Percentiles rank a stretch among this genome's conserved stretches.
These are phyloP conservation scores for Drosophila parabipectinata DNA, from an alignment of 1,140 invertebrate species.

Conservation along the genomic window DNA sequence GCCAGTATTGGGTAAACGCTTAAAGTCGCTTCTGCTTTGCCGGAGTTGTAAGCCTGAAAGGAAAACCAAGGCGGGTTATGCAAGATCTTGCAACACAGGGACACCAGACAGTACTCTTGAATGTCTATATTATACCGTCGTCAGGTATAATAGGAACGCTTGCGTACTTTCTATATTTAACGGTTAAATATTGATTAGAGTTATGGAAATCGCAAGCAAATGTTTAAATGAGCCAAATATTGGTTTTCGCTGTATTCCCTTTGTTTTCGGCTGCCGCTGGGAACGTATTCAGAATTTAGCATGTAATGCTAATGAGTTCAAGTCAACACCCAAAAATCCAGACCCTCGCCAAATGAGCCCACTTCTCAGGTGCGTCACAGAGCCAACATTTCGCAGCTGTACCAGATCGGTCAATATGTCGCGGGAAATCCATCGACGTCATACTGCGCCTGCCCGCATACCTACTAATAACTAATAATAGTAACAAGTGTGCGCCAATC, in stretches of 20 bases:
- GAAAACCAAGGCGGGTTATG: not conserved
- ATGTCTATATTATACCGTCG: not conserved
- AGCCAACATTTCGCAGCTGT: slow-evolving; percentile 51
- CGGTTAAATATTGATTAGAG: not conserved
- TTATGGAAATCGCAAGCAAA: slow-evolving; percentile 2
- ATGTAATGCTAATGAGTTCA: not conserved
- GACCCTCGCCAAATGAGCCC: slow-evolving; percentile 19
- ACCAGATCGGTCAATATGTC: slow-evolving; percentile 31
- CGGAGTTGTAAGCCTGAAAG: slow-evolving; percentile 45
- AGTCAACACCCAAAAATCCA: slow-evolving; percentile 2
- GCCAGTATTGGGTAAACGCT: slow-evolving; percentile 4
- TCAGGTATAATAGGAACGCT: not conserved
- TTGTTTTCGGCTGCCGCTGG: not conserved
- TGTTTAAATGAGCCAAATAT: slow-evolving; percentile 1
- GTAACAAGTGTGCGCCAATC: slow-evolving; percentile 14
- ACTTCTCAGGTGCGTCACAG: slow-evolving; percentile 55
- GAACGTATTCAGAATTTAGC: not conserved
- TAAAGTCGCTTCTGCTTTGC: slow-evolving; percentile 28
- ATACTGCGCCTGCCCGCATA: slow-evolving; percentile 24
- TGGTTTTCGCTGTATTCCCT: not conserved
- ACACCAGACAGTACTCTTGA: no score
- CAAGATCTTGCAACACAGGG: not conserved
- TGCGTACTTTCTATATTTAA: not conserved
- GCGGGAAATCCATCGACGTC: slow-evolving; percentile 66
- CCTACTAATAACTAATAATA: slow-evolving; percentile 34